These are phyloP conservation scores for Siphlonurus alternatus DNA, from an alignment of 2,888 invertebrate genomes.

Conservation along the genomic window DNA sequence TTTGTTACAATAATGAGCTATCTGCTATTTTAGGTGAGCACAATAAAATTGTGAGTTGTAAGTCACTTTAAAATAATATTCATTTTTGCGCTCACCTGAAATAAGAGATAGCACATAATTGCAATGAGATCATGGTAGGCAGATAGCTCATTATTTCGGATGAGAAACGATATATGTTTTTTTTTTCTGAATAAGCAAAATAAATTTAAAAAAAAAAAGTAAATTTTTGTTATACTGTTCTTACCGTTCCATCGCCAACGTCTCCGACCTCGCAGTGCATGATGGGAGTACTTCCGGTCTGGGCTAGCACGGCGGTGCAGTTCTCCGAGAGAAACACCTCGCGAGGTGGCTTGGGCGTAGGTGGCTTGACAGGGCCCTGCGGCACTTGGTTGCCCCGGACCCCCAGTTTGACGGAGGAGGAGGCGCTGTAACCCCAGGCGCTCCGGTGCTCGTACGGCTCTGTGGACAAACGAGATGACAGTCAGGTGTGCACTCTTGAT, in stretches of 20 bases:
- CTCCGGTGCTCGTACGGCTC: background rate
- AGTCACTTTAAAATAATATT: background rate
- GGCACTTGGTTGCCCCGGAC: background rate
- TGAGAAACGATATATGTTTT: too few species aligned
- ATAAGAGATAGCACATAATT: too few species aligned
- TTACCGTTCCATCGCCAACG: constrained; percentile 43
- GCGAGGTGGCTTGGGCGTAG: constrained; percentile 10
- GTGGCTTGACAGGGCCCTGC: background rate
- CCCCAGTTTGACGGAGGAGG: background rate
- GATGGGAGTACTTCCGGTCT: constrained; percentile 42
- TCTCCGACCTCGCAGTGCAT: constrained; percentile 46
- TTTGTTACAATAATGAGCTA: background rate
- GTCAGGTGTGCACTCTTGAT: too few species aligned
- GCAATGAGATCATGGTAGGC: too few species aligned
- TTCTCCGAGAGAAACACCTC: constrained; percentile 40
- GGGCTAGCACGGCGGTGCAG: constrained; percentile 43
- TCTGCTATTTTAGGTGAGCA: too few species aligned
- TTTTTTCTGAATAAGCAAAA: too few species aligned
- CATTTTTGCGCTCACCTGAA: too few species aligned
- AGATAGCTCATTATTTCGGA: too few species aligned
- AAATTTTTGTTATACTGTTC: constrained; percentile 18
- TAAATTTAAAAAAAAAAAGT: too few species aligned
- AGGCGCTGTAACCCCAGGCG: background rate
- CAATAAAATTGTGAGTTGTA: background rate
- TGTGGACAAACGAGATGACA: too few species aligned